Base-by-base conservation (phyloP, 2,113 vertebrate genomes). In the Plectropomus leopardus region DNA sequence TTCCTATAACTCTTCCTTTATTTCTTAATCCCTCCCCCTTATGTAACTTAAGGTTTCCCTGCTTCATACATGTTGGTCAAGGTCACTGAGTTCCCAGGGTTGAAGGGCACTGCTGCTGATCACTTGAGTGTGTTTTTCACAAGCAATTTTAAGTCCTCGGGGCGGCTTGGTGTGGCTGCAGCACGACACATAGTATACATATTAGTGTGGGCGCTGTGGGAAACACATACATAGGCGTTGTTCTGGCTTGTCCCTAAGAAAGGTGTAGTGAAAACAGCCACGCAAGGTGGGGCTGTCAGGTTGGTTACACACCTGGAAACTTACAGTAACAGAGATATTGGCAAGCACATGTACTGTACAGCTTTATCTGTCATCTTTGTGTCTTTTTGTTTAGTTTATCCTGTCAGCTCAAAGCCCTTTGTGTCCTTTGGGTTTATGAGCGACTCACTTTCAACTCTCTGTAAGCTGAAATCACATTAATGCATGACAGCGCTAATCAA, bases 141-240 rank as follows among this genome's bases (percentile, higher is more conserved):
- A 53, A 42, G 69, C 42, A 59, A 51, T 59, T 76, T n/a, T 2
- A 16, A 71, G 36, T 80, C 42, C 72, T 75, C 2, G 0, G 74
- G 86, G 76, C n/a, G 1, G 45, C 67, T 87, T 80, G 78, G 80
- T 4, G 24, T 76, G 67, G 68, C 76, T 48, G 23, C 77, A 26
- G 48, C 47, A 21, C 30, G 4, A 81, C 78, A 86, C 70, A 81
- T 54, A 76, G 70, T 72, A 55, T 67, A 71, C 73, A 80, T 72
- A 72, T 65, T 47, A 78, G 76, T 7, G 34, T 60, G 53, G 47
- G 74, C 7, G 45, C 75, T 81, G 74, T 92, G 82, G 79, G 82
- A 90, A 90, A 87, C 78, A 82, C 82, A 74, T 63, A 72, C 3
- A 7, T 76, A 81, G 87, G 74, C 65, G 86, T 82, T 92, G 89